phyloP scores from a whole-genome alignment of 1,140 invertebrate genomes.

The Eumeta japonica region DNA sequence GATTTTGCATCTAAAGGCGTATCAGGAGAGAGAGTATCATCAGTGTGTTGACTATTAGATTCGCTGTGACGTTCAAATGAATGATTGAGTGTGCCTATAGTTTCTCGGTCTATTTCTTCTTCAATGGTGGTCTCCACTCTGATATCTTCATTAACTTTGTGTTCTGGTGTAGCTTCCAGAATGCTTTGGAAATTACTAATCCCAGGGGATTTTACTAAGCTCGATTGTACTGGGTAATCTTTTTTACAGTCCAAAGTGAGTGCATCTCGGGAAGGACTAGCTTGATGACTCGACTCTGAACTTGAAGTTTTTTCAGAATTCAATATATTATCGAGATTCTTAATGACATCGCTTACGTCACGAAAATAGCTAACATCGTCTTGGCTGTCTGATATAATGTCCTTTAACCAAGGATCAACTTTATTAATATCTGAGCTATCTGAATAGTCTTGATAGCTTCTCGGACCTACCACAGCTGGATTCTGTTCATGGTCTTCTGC shows the following conservation, averaged over 20 bases:
- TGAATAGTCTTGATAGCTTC: conserved; percentile 34
- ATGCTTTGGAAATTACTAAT: conserved; percentile 49
- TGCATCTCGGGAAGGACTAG: conserved; percentile 53
- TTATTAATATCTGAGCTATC: conserved; percentile 26
- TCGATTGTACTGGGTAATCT: conserved; percentile 42
- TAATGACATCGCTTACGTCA: conserved; percentile 65
- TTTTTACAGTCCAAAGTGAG: conserved; percentile 46
- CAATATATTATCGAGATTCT: conserved; percentile 64
- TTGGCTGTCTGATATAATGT: conserved; percentile 54
- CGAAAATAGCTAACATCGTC: conserved; percentile 61
- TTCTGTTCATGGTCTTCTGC: conserved; percentile 45
- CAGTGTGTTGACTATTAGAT: conserved; percentile 38
- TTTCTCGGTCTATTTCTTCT: conserved; percentile 36
- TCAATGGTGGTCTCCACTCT: too few relatives aligned
- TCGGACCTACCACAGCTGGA: conserved; percentile 25
- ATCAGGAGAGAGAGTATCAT: conserved; percentile 45
- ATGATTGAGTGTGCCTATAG: conserved; percentile 46
- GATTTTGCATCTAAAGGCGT: conserved; percentile 37
- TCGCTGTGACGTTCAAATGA: conserved; percentile 49
- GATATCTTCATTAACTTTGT: conserved; percentile 14
- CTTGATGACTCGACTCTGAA: conserved; percentile 59
- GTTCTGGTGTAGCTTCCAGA: conserved; percentile 28
- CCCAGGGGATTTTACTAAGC: conserved; percentile 47
- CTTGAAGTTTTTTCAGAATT: conserved; percentile 63
- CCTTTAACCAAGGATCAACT: conserved; percentile 61